Percentiles rank a stretch among this genome's conserved stretches.
These are phyloP conservation scores for Himalopsyche japonica DNA, from an alignment of 2,888 invertebrate genomes.

Conservation along the genomic window DNA sequence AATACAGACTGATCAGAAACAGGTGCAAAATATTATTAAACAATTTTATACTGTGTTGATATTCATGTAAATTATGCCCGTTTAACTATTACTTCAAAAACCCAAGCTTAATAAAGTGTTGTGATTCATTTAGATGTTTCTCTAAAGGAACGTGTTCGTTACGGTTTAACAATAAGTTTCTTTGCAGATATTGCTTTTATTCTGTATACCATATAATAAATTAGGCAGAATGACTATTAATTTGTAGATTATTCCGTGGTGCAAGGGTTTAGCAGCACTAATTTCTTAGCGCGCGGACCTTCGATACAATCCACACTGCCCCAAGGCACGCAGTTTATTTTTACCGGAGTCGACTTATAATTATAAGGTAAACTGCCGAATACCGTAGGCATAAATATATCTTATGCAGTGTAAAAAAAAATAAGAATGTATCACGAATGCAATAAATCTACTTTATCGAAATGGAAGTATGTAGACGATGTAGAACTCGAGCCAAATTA, in stretches of 20 bases:
- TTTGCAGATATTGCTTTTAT: too few relatives aligned
- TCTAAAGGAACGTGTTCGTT: too few relatives aligned
- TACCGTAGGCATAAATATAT: conserved; percentile 25
- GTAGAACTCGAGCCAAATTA: neutral
- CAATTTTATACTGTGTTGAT: too few relatives aligned
- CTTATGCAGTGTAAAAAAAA: conserved; percentile 13
- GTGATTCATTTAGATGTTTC: too few relatives aligned
- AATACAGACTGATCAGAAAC: too few relatives aligned
- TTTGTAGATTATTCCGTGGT: neutral
- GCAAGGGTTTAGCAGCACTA: neutral
- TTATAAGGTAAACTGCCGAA: conserved; percentile 21
- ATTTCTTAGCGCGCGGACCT: neutral
- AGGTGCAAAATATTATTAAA: too few relatives aligned
- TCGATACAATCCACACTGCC: neutral
- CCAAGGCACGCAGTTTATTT: neutral
- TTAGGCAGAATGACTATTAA: too few relatives aligned
- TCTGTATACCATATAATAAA: too few relatives aligned
- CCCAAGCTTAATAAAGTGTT: too few relatives aligned
- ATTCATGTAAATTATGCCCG: too few relatives aligned
- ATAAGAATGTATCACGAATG: conserved; percentile 29
- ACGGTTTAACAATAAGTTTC: too few relatives aligned
- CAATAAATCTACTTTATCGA: conserved; percentile 10
- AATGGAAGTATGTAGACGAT: conserved; percentile 14
- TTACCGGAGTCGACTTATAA: conserved; percentile 19
- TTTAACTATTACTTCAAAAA: too few relatives aligned